Base-by-base conservation (phyloP, 2,888 invertebrate species). In the Drosophila pseudotakahashii region DNA sequence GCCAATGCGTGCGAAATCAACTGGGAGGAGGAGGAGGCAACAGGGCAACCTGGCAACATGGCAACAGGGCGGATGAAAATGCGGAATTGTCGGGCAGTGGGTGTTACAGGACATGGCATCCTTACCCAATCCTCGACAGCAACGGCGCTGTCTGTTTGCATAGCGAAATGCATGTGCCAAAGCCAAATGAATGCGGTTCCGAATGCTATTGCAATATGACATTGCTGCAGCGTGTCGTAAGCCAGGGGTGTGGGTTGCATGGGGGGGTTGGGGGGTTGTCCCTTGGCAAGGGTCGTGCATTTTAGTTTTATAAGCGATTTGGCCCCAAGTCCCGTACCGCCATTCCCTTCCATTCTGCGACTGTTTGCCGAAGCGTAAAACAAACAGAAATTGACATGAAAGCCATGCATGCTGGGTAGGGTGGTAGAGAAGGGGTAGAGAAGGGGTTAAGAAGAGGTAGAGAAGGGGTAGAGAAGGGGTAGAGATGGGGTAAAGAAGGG, bases 281-380 rank as follows among this genome's bases (percentile, higher is more conserved):
- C 48, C 54, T 47, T 26, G 55, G 41, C 55, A 41, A 39, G 64
- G 55, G 73, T 47, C 48, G 44, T 82, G 72, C 69, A 77, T 83
- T 86, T 80, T 61, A 80, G 80, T 86, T 86, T 80, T 73, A 80
- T 85, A 86, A 83, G 78, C 80, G 80, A 86, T 80, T 80, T 83
- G 67, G 50, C 51, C 37, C 37, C 48, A 23, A 16, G 44, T 16
- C 39, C 26, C 52, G 13, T 11, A 16, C 26, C 19, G 6, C 6
- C 19, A 16, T 0, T 3, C 14, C 19, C 30, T 30, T 7, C 34
- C 16, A 14, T 44, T 19, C 67, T 53, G 74, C 72, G 58, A 61
- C 83, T 86, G 87, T 68, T 77, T 75, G 68, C 30, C 69, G 67
- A 77, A 77, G 78, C 80, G 78, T 68, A 83, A 72, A 64, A 73